Evolutionary conservation across 1,140 invertebrate species (phyloP).

Genomic region (Gonatopus flavifemur): DNA sequence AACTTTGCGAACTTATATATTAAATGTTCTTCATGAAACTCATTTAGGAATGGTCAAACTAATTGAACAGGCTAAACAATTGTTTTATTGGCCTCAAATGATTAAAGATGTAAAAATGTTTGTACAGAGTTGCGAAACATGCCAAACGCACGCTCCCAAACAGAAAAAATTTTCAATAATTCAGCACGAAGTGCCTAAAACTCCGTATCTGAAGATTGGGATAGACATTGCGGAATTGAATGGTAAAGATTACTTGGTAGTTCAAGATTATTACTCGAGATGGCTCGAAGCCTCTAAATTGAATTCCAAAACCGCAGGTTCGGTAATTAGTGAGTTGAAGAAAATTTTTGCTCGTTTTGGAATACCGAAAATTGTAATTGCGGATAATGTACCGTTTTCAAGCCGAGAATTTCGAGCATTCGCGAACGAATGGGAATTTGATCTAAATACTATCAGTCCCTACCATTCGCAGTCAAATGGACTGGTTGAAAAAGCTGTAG

Average conservation of each 20-base stretch:
- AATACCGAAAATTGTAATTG: slow-evolving; percentile 7
- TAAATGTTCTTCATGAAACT: too few species aligned
- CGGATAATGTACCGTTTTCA: slow-evolving; percentile 20
- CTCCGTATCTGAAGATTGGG: too few species aligned
- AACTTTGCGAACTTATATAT: too few species aligned
- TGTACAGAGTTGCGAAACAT: too few species aligned
- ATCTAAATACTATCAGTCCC: slow-evolving; percentile 43
- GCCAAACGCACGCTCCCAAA: too few species aligned
- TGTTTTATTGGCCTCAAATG: too few species aligned
- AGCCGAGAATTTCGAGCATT: slow-evolving; percentile 41
- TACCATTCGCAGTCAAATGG: slow-evolving; percentile 44
- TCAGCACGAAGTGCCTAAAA: too few species aligned
- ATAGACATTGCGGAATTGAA: too few species aligned
- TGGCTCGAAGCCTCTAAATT: slow-evolving; percentile 16
- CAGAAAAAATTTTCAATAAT: too few species aligned
- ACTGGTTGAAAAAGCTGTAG: slow-evolving; percentile 39
- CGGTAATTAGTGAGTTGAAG: slow-evolving; percentile 2
- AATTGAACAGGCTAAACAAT: too few species aligned
- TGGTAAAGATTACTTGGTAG: slow-evolving; percentile 15
- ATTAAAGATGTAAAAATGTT: too few species aligned
- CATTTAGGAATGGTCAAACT: too few species aligned
- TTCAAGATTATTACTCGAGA: slow-evolving; percentile 27
- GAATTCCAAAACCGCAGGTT: slow-evolving; percentile 9
- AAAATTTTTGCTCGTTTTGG: slow-evolving; percentile 17
- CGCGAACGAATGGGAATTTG: slow-evolving; percentile 42